phyloP scores from a whole-genome alignment of 2,113 vertebrate genomes.

The Fregata magnificens region DNA sequence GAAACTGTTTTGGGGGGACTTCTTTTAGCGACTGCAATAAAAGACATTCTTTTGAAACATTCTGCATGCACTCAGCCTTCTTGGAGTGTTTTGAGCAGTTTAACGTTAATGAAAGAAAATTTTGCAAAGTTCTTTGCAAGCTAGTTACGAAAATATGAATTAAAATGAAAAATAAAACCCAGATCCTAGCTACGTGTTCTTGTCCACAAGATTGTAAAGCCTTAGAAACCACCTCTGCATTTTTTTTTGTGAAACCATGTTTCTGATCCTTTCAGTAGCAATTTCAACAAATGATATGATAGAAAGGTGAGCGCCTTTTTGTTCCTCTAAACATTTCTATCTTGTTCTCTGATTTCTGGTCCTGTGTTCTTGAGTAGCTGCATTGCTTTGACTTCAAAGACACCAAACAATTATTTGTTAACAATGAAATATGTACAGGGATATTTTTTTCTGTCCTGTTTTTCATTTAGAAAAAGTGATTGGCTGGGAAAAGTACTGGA shows the following conservation, averaged over 20 bases:
- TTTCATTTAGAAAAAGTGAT: background rate
- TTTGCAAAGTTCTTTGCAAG: background rate
- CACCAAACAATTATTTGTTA: background rate
- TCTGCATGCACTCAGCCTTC: background rate
- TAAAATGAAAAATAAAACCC: background rate
- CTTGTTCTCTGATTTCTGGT: background rate
- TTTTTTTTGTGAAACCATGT: background rate
- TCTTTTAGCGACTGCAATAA: background rate
- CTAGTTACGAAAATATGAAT: background rate
- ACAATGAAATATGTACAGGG: background rate
- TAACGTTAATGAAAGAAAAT: background rate
- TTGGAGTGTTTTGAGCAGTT: background rate
- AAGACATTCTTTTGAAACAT: background rate
- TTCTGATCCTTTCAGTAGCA: background rate
- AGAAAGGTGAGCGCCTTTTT: background rate
- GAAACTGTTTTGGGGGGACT: background rate
- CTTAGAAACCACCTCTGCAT: background rate
- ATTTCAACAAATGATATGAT: background rate
- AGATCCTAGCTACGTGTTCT: accelerated
- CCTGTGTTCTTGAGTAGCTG: background rate
- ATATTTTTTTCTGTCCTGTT: background rate
- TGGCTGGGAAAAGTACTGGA: background rate
- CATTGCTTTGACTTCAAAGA: background rate
- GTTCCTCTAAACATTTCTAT: background rate
- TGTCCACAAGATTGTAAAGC: background rate